Evolutionary conservation across 1,140 invertebrate species (phyloP).

Genomic region (Argopecten irradians): DNA sequence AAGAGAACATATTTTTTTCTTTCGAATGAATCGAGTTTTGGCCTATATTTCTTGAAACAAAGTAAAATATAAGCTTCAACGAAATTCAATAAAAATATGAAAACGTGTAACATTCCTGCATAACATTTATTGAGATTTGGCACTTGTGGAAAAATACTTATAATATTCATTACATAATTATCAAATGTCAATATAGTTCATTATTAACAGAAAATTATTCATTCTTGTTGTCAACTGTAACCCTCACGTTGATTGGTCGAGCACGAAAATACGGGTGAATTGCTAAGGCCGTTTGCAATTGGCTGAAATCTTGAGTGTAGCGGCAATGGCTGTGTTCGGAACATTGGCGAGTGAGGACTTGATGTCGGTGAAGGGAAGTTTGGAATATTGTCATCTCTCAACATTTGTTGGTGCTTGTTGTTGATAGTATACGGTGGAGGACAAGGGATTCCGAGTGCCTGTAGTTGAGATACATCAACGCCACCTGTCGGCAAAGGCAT

Average conservation of each 20-base stretch:
- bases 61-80: no score
- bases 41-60: no score
- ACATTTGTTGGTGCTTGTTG: not conserved
- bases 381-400: not conserved
- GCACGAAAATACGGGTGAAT: not conserved
- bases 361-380: not conserved
- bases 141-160: not conserved
- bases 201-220: not conserved
- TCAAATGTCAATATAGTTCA: not conserved
- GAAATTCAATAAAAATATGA: no score
- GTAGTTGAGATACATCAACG: conserved; percentile 61
- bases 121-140: not conserved
- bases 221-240: not conserved
- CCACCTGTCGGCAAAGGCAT: conserved; percentile 63
- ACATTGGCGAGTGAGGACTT: not conserved
- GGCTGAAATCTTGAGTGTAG: not conserved
- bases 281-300: not conserved
- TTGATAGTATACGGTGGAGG: conserved; percentile 41
- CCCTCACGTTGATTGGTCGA: not conserved
- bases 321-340: not conserved
- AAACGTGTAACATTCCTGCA: not conserved
- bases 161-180: not conserved
- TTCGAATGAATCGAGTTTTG: no score
- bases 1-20: no score
- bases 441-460: conserved; percentile 54